Percentiles rank a stretch among this genome's conserved stretches.
Conservation (phyloP, 92 coral and sea anemone genomes). For the Umimayanthus kanabou region DNA sequence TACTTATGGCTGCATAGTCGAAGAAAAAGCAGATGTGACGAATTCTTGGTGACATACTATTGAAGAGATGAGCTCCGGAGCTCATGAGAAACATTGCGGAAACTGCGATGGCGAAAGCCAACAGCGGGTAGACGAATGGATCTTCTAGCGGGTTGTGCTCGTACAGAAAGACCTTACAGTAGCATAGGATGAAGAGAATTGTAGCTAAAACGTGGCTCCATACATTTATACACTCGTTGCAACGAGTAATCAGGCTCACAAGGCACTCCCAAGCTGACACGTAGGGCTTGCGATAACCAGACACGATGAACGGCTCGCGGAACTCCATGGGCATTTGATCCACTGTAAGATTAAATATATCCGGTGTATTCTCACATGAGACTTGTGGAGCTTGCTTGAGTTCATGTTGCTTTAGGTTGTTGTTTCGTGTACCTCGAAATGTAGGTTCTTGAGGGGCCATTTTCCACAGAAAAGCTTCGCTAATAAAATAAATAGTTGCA, state of each 20-base stretch:
- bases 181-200: constrained; percentile 65
- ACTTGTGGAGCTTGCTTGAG: not conserved
- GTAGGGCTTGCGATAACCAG: constrained; percentile 87
- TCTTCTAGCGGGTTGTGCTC: constrained; percentile 57
- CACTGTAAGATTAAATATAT: constrained; percentile 1
- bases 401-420: constrained; percentile 24
- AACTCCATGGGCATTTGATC: constrained; percentile 64
- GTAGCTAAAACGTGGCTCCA: constrained; percentile 92
- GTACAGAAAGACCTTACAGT: constrained; percentile 55
- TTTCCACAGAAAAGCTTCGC: not conserved
- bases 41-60: constrained; percentile 79
- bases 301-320: constrained; percentile 81
- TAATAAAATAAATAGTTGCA: too few relatives aligned
- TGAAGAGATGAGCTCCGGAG: constrained; percentile 84
- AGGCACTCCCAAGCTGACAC: constrained; percentile 70
- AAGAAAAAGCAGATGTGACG: constrained; percentile 91
- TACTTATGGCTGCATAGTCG: constrained; percentile 91
- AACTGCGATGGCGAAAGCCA: constrained; percentile 87
- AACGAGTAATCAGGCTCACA: constrained; percentile 65
- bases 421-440: constrained; percentile 1
- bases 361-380: not conserved
- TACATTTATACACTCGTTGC: constrained; percentile 87
- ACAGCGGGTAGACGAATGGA: constrained; percentile 73
- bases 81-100: constrained; percentile 80
- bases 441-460: constrained; percentile 1